Conservation (phyloP, 1,140 invertebrate species). For the Bradynema listronoti region DNA sequence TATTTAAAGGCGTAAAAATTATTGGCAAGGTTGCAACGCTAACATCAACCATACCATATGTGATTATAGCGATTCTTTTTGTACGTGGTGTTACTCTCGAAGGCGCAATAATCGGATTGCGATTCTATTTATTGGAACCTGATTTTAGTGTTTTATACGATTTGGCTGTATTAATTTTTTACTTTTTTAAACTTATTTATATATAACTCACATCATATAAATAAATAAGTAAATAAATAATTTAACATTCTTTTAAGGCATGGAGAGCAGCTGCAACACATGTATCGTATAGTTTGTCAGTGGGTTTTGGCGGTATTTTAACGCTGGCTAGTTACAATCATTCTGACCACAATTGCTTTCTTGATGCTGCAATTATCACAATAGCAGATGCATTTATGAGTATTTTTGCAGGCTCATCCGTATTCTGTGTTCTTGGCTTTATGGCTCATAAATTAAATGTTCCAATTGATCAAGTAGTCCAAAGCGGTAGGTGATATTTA, state of each 20-base stretch:
- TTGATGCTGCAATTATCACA: slow-evolving; percentile 66
- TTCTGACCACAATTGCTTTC: slow-evolving; percentile 35
- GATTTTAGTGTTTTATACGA: slow-evolving; percentile 26
- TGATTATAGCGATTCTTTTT: slow-evolving; percentile 38
- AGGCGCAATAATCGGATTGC: slow-evolving; percentile 29
- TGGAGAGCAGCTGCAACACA: slow-evolving; percentile 42
- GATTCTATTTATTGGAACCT: slow-evolving; percentile 36
- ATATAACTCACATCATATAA: background rate
- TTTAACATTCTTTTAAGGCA: slow-evolving; percentile 17
- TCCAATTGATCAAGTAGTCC: slow-evolving; percentile 63
- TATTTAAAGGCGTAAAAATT: slow-evolving; percentile 36
- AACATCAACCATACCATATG: slow-evolving; percentile 25
- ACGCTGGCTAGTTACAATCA: slow-evolving; percentile 29
- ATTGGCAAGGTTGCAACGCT: slow-evolving; percentile 34
- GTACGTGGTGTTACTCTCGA: slow-evolving; percentile 32
- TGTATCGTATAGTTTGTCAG: slow-evolving; percentile 34
- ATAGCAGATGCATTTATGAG: slow-evolving; percentile 67
- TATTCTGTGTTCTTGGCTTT: slow-evolving; percentile 66
- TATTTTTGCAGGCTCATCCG: slow-evolving; percentile 62
- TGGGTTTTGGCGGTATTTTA: slow-evolving; percentile 34
- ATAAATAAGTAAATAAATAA: background rate
- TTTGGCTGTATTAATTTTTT: slow-evolving; percentile 8
- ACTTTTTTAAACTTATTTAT: slow-evolving; percentile 10
- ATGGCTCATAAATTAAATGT: slow-evolving; percentile 61
- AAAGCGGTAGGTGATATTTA: slow-evolving; percentile 49